Base-by-base conservation (phyloP, 1,140 invertebrate genomes). In the Scylla paramamosain region DNA sequence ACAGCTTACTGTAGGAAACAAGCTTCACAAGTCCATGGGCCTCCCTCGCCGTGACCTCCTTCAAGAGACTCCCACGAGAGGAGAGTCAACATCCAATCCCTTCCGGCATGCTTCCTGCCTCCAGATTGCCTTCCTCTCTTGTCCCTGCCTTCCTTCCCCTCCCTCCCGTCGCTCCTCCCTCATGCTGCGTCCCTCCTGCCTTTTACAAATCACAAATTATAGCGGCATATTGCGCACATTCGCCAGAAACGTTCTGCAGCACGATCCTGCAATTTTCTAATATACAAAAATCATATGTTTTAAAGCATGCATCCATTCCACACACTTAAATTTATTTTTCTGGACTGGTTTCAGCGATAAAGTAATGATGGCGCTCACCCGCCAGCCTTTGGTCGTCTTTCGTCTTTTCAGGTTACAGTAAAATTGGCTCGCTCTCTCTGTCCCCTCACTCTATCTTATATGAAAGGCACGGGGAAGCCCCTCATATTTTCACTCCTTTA, bases 91-190 rank as follows among this genome's bases (percentile, higher is more conserved):
- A 77, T 77, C 67, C 67, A 77, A 77, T 77, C 67, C 52, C 67
- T 77, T 77, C 67, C 67, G 67, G 67, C 67, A 77, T 77, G 67
- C 67, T 77, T 77, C 67, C 67, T 77, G 67, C 67, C 67, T 77
- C 67, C 67, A 77, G 67, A 77, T 77, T 77, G 67, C 67, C 67
- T 77, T 77, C 67, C 67, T 77, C 67, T 77, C 67, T 7, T 7
- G 20, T 20, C 67, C 67, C 67, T 77, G 12, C 67, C n/a, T 59
- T 20, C 52, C 52, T 59, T n/a, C 67, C 67, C 2, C 20, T n/a
- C 25, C 67, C 67, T 77, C 67, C 67, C 59, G 8, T 67, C 59
- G 3, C 46, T 67, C 59, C 67, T 77, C 6, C 67, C 67, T 20
- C 67, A 7, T n/a, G 4, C n/a, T 77, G 0, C 2, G 6, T 77